Conservation (phyloP, 2,888 invertebrate genomes). For the Orchestes rusci region DNA sequence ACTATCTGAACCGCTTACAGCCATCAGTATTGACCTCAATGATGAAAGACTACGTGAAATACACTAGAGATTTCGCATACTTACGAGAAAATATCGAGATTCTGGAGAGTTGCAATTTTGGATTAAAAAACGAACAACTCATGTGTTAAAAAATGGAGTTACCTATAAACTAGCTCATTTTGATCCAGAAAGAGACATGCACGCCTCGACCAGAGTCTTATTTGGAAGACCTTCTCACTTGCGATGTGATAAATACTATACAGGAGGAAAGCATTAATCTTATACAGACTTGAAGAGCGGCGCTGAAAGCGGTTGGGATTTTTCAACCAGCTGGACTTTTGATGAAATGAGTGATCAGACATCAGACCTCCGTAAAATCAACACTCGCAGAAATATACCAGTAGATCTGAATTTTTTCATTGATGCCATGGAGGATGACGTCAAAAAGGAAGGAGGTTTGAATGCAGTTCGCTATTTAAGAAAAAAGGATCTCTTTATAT, state of each 20-base stretch:
- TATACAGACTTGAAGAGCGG: slow-evolving; percentile 50
- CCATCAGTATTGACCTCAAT: slow-evolving; percentile 67
- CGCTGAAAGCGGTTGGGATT: slow-evolving; percentile 87
- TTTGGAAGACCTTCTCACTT: slow-evolving; percentile 55
- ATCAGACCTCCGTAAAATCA: slow-evolving; percentile 52
- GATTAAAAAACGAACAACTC: slow-evolving; percentile 51
- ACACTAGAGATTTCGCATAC: slow-evolving; percentile 44
- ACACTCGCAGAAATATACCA: slow-evolving; percentile 62
- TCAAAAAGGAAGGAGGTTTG: slow-evolving; percentile 36
- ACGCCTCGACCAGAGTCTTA: slow-evolving; percentile 71
- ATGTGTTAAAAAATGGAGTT: slow-evolving; percentile 46
- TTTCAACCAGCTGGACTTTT: slow-evolving; percentile 73
- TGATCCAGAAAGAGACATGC: slow-evolving; percentile 51
- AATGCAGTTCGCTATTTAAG: slow-evolving; percentile 51
- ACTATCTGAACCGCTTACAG: slow-evolving; percentile 51
- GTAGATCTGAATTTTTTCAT: slow-evolving; percentile 80
- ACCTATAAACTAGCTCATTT: slow-evolving; percentile 54
- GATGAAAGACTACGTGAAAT: slow-evolving; percentile 45
- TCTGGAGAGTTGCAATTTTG: slow-evolving; percentile 63
- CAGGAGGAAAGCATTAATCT: slow-evolving; percentile 42
- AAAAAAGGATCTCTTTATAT: slow-evolving; percentile 39
- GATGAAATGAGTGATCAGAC: slow-evolving; percentile 43
- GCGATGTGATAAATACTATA: slow-evolving; percentile 31
- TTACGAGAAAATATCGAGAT: slow-evolving; percentile 50
- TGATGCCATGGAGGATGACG: slow-evolving; percentile 39